Evolutionary conservation across 2,888 invertebrate species (phyloP), one percentile per base, ranked within the genome.

Genomic region (Spilarctia lutea): DNA sequence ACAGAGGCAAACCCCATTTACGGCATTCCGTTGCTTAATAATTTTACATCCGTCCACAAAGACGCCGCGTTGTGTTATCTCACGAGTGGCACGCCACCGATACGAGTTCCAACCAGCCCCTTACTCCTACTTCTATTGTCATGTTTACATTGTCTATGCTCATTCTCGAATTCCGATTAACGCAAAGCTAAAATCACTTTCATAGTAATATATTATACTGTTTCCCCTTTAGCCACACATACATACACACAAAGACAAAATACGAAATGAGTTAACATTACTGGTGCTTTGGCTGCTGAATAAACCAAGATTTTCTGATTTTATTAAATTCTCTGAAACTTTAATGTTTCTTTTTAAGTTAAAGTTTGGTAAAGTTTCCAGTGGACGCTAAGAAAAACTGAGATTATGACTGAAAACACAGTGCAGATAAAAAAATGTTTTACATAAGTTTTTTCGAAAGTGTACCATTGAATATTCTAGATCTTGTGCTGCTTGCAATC

Each of bases 91-190:
- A 95, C 94, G 90, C 94, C 87, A 88, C 90, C 90, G 94, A 94
- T 94, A 94, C 90, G 92, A 94, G 91, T 89, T 89, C 86, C 88
- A 89, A 88, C 89, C 91, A 91, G 87, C 91, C 91, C 91, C 90
- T 89, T 87, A 86, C 91, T 91, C 89, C 89, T 87, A 84, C 89
- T 91, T 83, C 94, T 90, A 95, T 96, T 96, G 95, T 96, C 92
- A 91, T 94, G 92, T 94, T 94, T 94, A 94, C 94, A 94, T 95
- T 96, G 94, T 94, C 94, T 94, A 91, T 94, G 93, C 90, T 94
- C 93, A 93, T 92, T 93, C 91, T 90, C 91, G 88, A 93, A 94
- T 94, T 94, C 93, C 93, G 91, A 94, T 94, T 94, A 93, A 91
- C 89, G 89, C 89, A 88, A 89, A 91, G 91, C 92, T 88, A 90